These are phyloP conservation scores for Rhodinocichla rosea DNA, from an alignment of 2,113 vertebrate genomes.

Conservation along the genomic window DNA sequence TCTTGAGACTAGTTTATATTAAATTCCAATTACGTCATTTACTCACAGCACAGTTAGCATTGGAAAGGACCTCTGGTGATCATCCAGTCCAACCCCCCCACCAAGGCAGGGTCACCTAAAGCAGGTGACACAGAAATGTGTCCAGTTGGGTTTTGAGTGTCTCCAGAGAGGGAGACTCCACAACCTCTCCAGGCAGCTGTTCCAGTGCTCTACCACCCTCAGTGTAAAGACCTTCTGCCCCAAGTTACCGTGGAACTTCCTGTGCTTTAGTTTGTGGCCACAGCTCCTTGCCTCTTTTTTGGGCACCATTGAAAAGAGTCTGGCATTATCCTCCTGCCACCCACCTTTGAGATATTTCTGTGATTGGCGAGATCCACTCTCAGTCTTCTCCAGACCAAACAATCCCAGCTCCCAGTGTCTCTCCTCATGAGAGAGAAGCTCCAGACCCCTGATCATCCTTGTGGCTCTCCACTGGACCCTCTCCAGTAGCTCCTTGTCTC, in stretches of 20 bases:
- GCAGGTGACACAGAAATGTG: neutral
- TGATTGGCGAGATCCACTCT: neutral
- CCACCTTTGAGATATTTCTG: neutral
- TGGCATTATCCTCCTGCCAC: too few relatives aligned
- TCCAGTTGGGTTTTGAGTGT: neutral
- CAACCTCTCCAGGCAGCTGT: neutral
- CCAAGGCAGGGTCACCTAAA: neutral
- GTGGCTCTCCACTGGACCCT: neutral
- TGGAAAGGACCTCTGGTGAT: neutral
- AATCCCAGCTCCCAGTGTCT: neutral
- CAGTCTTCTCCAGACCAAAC: neutral
- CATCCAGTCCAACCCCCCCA: neutral
- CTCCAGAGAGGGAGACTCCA: neutral
- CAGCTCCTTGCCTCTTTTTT: rapidly evolving
- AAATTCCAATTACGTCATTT: neutral
- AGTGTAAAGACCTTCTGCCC: neutral
- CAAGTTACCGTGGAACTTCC: neutral
- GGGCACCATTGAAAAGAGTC: neutral
- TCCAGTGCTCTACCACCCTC: neutral
- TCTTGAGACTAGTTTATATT: neutral
- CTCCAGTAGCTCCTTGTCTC: neutral
- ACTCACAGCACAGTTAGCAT: neutral
- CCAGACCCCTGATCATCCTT: neutral
- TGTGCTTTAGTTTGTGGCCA: neutral
- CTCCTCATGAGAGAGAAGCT: neutral